Evolutionary conservation across 2,888 invertebrate genomes (phyloP).

Genomic region (Liopterus haemorrhoidalis): DNA sequence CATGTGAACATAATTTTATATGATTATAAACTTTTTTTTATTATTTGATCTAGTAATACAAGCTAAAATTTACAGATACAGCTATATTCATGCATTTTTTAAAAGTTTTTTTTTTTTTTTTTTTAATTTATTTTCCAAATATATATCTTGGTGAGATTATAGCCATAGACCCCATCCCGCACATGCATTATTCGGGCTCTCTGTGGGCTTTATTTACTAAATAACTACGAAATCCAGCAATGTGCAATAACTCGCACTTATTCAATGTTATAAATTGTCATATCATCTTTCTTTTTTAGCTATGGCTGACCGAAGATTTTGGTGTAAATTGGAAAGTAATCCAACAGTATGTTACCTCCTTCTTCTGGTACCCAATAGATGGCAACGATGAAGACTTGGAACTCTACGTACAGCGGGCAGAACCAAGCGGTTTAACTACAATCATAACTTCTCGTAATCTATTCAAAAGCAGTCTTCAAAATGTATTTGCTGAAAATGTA

Average conservation of each 20-base stretch:
- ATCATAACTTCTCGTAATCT: constrained; percentile 45
- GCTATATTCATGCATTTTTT: too few relatives aligned
- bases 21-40: too few relatives aligned
- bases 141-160: too few relatives aligned
- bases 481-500: constrained; percentile 51
- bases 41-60: too few relatives aligned
- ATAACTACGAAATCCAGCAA: background rate
- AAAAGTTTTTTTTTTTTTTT: too few relatives aligned
- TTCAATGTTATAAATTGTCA: constrained; percentile 4
- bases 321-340: constrained; percentile 65
- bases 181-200: too few relatives aligned
- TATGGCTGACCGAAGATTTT: constrained; percentile 71
- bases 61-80: too few relatives aligned
- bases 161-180: too few relatives aligned
- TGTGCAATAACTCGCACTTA: background rate
- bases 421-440: constrained; percentile 54
- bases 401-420: constrained; percentile 64
- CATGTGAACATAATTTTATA: too few relatives aligned
- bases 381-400: constrained; percentile 48
- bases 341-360: constrained; percentile 70
- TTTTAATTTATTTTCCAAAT: too few relatives aligned
- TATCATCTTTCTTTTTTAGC: constrained; percentile 47
- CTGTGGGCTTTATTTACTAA: too few relatives aligned
- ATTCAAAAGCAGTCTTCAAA: constrained; percentile 33
- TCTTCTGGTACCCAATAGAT: constrained; percentile 59